Conservation (phyloP, 2,888 invertebrate genomes). For the Eupithecia pulchellata region DNA sequence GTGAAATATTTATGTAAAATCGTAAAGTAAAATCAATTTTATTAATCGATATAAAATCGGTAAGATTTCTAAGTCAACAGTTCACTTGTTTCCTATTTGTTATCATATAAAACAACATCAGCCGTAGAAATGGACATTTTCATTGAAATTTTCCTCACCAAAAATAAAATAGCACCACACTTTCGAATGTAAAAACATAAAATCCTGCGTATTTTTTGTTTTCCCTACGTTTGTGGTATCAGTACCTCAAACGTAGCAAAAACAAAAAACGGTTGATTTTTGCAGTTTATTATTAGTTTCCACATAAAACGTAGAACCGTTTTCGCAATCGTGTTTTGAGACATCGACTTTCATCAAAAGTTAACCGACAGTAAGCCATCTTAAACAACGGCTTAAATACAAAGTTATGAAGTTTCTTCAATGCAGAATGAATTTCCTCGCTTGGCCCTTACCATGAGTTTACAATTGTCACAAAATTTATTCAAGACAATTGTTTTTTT, state of each 20-base stretch:
- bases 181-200: neutral
- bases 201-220: neutral
- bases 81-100: neutral
- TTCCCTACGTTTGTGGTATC: too few relatives aligned
- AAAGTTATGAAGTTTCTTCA: constrained; percentile 5
- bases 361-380: constrained; percentile 7
- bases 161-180: neutral
- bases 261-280: neutral
- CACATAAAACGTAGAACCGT: neutral
- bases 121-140: neutral
- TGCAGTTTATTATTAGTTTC: neutral
- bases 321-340: neutral
- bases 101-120: neutral
- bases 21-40: too few relatives aligned
- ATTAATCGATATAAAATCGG: too few relatives aligned
- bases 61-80: too few relatives aligned
- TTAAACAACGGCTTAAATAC: constrained; percentile 6
- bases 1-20: too few relatives aligned
- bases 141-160: neutral
- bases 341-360: neutral
- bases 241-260: too few relatives aligned
- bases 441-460: neutral
- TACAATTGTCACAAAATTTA: neutral
- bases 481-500: neutral
- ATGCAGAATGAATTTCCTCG: neutral